A percentile compares a stretch with the other conserved stretches of the same genome.
Evolutionary conservation across 2,888 invertebrate genomes (phyloP).

Genomic region (Blastobasis adustella): DNA sequence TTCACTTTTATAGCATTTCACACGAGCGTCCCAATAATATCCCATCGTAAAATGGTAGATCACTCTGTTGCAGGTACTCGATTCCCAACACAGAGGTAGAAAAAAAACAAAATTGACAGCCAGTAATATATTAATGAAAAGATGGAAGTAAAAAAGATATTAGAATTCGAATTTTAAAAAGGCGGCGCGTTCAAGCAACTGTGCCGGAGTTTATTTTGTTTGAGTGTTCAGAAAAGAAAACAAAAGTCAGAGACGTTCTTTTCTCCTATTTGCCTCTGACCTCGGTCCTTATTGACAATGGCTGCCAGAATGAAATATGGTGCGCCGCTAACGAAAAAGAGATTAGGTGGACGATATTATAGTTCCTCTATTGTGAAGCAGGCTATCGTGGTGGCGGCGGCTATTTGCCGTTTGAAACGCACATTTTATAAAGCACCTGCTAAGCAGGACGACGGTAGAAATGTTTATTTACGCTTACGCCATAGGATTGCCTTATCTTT

Average conservation of each 20-base stretch:
- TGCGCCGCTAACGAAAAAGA: constrained; percentile 65
- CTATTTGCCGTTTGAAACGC: constrained; percentile 47
- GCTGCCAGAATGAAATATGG: constrained; percentile 73
- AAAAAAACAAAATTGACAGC: constrained; percentile 58
- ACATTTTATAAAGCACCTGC: constrained; percentile 53
- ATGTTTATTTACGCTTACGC: constrained; percentile 37
- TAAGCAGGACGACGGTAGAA: constrained; percentile 48
- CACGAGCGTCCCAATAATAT: constrained; percentile 35
- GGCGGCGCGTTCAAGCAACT: constrained; percentile 65
- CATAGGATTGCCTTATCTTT: constrained; percentile 14
- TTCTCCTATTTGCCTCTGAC: constrained; percentile 71
- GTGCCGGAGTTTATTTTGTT: constrained; percentile 64
- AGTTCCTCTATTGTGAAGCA: constrained; percentile 38
- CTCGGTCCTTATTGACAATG: constrained; percentile 70
- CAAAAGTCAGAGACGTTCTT: constrained; percentile 56
- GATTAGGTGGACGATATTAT: constrained; percentile 68
- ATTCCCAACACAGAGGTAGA: constrained; percentile 29
- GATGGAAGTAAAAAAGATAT: constrained; percentile 57
- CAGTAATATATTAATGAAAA: constrained; percentile 71
- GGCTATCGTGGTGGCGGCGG: constrained; percentile 34
- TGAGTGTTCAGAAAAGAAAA: constrained; percentile 65
- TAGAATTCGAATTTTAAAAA: constrained; percentile 60
- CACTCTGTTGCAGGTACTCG: constrained; percentile 43
- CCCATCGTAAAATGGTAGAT: constrained; percentile 45
- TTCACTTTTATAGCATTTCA: constrained; percentile 36